Base-by-base conservation (phyloP, 2,888 invertebrate species). In the Eilema depressum region DNA sequence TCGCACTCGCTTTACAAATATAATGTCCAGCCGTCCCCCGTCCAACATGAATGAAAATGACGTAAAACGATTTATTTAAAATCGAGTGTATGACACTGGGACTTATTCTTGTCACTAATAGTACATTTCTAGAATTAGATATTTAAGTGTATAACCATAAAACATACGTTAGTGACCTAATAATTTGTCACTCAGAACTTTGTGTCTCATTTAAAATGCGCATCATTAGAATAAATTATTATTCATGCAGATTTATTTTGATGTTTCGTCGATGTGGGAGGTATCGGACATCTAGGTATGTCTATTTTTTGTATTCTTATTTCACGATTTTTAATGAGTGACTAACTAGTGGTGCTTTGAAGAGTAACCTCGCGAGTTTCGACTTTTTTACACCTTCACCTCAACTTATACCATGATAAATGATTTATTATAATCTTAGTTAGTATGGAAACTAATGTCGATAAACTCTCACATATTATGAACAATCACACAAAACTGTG, bases 161-260 rank as follows among this genome's bases (percentile, higher is more conserved):
- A 20, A 53, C 53, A 53, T n/a, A n/a, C 53, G 53, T 53, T 10
- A 53, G 53, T 53, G 53, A 53, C 53, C 53, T 53, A 53, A 53
- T 53, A 53, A 53, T 53, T 53, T n/a, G 53, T 53, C 53, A 10
- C 53, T 53, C 5, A 53, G n/a, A 53, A 53, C n/a, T 53, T 53
- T 53, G n/a, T n/a, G 57, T 26, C 23, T 53, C 63, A 69, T 23
- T 69, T 75, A 71, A 70, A 72, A 66, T 74, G n/a, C n/a, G 53
- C 53, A 47, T 61, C 57, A 69, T 64, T 59, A 62, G 61, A 56
- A 23, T 41, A 28, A 61, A 64, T 75, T 56, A 59, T 28, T 69
- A 59, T 28, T 69, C 53, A n/a, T 53, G 5, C 20, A 37, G 20
- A 41, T 69, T 23, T 37, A 53, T 28, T 2, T 67, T 61, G 47